A percentile compares a stretch with the other conserved stretches of the same genome.
Conservation (phyloP, 2,888 invertebrate species). For the Bugula neritina region DNA sequence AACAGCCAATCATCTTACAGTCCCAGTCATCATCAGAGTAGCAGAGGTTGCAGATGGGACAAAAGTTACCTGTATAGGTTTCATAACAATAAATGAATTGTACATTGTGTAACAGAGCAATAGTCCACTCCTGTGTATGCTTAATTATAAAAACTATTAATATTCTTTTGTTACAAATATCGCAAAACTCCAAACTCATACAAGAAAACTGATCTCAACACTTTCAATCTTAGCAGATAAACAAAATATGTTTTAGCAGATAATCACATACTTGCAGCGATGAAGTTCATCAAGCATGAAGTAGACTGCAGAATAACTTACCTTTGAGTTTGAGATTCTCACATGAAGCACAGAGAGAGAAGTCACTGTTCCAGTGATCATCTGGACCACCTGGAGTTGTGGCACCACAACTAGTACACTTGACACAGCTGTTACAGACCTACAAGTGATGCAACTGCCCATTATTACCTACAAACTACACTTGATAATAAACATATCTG, state of each 20-base stretch:
- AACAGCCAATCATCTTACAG: constrained; percentile 91
- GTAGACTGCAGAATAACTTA: too few relatives aligned
- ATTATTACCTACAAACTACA: not conserved
- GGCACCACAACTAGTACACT: constrained; percentile 83
- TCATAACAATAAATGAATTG: too few relatives aligned
- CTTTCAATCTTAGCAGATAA: too few relatives aligned
- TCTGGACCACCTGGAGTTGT: constrained; percentile 48
- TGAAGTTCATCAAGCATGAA: too few relatives aligned
- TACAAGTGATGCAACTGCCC: constrained; percentile 32
- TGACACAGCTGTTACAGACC: constrained; percentile 65
- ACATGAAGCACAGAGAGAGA: constrained; percentile 79
- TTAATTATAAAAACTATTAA: too few relatives aligned
- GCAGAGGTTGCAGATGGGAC: constrained; percentile 83
- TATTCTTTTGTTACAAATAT: too few relatives aligned
- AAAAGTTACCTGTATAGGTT: constrained; percentile 64
- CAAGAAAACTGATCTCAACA: too few relatives aligned
- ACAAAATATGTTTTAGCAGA: too few relatives aligned
- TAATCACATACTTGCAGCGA: too few relatives aligned
- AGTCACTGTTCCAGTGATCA: constrained; percentile 57
- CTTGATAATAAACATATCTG: too few relatives aligned
- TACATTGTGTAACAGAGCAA: not conserved
- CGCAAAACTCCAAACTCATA: too few relatives aligned
- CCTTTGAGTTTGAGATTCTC: constrained; percentile 79
- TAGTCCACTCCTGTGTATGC: too few relatives aligned
- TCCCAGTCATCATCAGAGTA: constrained; percentile 87